These are phyloP conservation scores for Acrobasis suavella DNA, from an alignment of 2,888 invertebrate species.

Conservation along the genomic window DNA sequence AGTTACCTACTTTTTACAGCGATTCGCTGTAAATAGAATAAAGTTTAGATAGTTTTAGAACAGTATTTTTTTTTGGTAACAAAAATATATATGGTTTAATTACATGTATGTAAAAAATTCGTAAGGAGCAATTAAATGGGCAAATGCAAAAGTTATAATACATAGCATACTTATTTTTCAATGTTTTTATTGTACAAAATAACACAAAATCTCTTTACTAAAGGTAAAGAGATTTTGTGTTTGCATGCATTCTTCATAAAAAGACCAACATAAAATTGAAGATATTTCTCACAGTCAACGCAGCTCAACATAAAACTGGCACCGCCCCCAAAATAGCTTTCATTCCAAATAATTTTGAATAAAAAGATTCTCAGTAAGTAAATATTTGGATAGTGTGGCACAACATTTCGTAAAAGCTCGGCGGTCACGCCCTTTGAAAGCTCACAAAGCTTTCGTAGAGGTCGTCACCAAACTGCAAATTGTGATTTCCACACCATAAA, in stretches of 20 bases:
- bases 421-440: constrained; percentile 72
- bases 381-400: constrained; percentile 77
- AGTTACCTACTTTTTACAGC: too few relatives aligned
- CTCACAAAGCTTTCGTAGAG: constrained; percentile 51
- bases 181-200: too few relatives aligned
- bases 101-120: too few relatives aligned
- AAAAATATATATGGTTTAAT: too few relatives aligned
- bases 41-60: too few relatives aligned
- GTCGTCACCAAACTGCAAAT: constrained; percentile 71
- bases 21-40: too few relatives aligned
- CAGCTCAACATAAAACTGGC: not conserved
- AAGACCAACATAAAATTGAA: not conserved
- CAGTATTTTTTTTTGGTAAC: too few relatives aligned
- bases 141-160: too few relatives aligned
- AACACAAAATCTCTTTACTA: too few relatives aligned
- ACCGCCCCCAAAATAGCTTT: constrained; percentile 25
- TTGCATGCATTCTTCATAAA: constrained; percentile 5
- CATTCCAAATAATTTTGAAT: constrained; percentile 34
- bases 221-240: too few relatives aligned
- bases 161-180: too few relatives aligned
- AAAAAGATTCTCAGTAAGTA: constrained; percentile 65
- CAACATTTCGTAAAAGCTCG: constrained; percentile 62
- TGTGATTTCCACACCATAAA: constrained; percentile 79
- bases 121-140: too few relatives aligned
- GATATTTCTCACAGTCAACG: constrained; percentile 10